Conservation (phyloP, 2,113 vertebrate species). For the Paraplagusia blochii region DNA sequence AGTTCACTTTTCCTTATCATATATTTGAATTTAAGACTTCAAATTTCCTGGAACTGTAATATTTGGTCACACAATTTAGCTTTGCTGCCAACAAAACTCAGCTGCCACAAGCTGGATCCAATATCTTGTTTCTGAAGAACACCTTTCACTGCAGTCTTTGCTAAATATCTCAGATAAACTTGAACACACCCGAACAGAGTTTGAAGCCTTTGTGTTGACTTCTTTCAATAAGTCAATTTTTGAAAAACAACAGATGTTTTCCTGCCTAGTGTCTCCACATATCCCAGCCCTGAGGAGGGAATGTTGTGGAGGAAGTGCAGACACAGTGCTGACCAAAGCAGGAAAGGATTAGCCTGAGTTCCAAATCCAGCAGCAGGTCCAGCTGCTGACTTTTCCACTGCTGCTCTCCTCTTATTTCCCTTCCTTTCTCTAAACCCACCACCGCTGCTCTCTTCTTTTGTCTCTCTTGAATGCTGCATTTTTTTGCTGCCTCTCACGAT, state of each 20-base stretch:
- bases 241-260: neutral
- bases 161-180: no score
- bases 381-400: slow-evolving; percentile 54
- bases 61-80: no score
- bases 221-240: no score
- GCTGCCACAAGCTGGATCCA: no score
- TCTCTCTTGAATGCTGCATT: slow-evolving; percentile 29
- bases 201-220: no score
- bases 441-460: slow-evolving; percentile 1
- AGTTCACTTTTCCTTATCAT: no score
- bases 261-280: neutral
- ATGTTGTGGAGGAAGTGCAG: neutral
- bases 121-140: no score
- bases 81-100: no score
- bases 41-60: no score
- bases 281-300: neutral
- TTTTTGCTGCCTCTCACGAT: slow-evolving; percentile 58
- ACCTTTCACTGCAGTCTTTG: no score
- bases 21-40: no score
- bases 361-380: slow-evolving; percentile 43
- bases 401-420: neutral
- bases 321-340: slow-evolving; percentile 29
- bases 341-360: slow-evolving; percentile 41
- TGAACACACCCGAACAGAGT: no score
- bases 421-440: slow-evolving; percentile 6